These are phyloP conservation scores for Desoria tigrina DNA, from an alignment of 2,888 invertebrate genomes.

Conservation along the genomic window DNA sequence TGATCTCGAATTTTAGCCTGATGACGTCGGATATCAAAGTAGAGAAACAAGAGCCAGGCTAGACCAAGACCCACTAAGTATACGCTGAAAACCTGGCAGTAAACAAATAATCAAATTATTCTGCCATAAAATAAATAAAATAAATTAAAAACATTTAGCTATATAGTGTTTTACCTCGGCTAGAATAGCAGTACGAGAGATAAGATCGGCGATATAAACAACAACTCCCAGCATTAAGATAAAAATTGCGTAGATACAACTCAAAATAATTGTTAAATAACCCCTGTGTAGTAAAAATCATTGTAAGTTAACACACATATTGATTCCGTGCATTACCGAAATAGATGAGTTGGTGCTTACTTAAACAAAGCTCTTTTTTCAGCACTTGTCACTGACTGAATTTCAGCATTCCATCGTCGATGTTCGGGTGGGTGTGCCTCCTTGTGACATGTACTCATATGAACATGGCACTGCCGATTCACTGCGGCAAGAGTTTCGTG, in stretches of 20 bases:
- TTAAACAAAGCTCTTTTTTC: constrained; percentile 57
- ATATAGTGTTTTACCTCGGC: constrained; percentile 61
- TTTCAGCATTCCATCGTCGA: constrained; percentile 36
- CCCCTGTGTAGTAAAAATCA: constrained; percentile 58
- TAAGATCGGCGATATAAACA: constrained; percentile 66
- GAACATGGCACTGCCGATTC: constrained; percentile 9
- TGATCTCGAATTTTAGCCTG: constrained; percentile 56
- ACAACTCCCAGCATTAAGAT: constrained; percentile 68
- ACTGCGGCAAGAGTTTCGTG: not conserved
- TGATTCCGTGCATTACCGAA: not conserved
- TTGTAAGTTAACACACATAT: not conserved
- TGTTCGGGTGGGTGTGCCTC: not conserved
- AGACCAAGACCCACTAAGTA: constrained; percentile 64
- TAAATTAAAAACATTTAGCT: not conserved
- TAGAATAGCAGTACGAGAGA: constrained; percentile 59
- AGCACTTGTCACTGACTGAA: constrained; percentile 55
- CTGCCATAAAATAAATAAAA: constrained; percentile 16
- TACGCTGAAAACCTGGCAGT: constrained; percentile 66
- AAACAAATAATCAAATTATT: constrained; percentile 27
- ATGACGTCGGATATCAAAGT: constrained; percentile 66
- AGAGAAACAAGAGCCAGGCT: constrained; percentile 65
- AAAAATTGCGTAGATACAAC: constrained; percentile 70
- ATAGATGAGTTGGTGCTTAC: constrained; percentile 49
- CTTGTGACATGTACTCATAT: constrained; percentile 4
- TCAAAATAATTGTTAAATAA: constrained; percentile 65